Base-by-base conservation (phyloP, 1,140 invertebrate species). In the Ectropis grisescens region DNA sequence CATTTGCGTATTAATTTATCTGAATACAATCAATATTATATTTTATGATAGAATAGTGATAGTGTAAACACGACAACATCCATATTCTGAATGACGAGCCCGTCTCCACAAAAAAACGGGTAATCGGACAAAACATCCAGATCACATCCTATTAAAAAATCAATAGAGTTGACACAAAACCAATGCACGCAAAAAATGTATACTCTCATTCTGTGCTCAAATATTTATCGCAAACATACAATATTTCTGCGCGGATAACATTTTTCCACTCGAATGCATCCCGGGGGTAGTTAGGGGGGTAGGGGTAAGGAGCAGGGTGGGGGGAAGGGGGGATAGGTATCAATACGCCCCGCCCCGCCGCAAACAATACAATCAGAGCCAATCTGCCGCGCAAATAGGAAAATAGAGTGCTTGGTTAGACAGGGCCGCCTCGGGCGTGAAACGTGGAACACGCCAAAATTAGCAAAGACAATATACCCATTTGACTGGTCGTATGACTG, bases 381-480 rank as follows among this genome's bases (percentile, higher is more conserved):
- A 80, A 80, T 76, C 75, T 80, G 68, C 56, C 71, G 70, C 70
- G 66, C 66, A 80, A 76, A 80, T 80, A 79, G 71, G 74, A 76
- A 76, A 76, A 79, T 76, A 79, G 71, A 76, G 68, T 71, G 64
- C 70, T 57, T 64, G 64, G 52, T 57, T 55, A 55, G 29, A 45
- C 71, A 76, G 70, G 62, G 41, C 65, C 67, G 74, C 49, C 53
- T 53, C 48, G 27, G 59, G 56, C 47, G 4, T 6, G 39, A 9
- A 30, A 22, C 11, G 10, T 15, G 27, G n/a, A n/a, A n/a, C n/a
- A n/a, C n/a, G n/a, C n/a, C n/a, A 33, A 30, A 19, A 26, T 24
- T 27, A n/a, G n/a, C n/a, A n/a, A n/a, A n/a, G n/a, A n/a, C n/a
- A n/a, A n/a, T n/a, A n/a, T n/a, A n/a, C n/a, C n/a, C n/a, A n/a